These are phyloP conservation scores for Ictalurus furcatus DNA, from an alignment of 2,113 vertebrate genomes.

Conservation along the genomic window DNA sequence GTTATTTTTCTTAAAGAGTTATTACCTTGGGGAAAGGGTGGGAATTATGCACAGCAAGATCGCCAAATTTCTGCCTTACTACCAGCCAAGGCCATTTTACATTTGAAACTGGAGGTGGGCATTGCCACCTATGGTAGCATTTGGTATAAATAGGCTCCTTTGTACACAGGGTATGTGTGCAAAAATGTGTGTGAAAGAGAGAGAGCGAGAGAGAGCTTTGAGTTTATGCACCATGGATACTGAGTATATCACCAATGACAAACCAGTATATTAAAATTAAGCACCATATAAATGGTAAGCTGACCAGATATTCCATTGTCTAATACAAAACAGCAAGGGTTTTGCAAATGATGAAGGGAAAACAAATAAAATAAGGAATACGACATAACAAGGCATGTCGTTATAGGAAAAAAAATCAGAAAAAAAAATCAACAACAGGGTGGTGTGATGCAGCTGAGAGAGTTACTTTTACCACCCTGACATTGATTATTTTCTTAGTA, in stretches of 20 bases:
- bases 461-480: background rate
- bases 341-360: background rate
- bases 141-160: slow-evolving; percentile 7
- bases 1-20: slow-evolving; percentile 8
- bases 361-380: background rate
- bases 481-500: background rate
- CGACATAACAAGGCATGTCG: background rate
- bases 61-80: slow-evolving; percentile 12
- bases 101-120: slow-evolving; percentile 1
- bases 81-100: slow-evolving; percentile 14
- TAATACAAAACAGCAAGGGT: background rate
- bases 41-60: background rate
- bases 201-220: background rate
- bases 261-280: background rate
- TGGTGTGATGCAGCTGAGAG: background rate
- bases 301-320: background rate
- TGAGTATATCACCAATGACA: background rate
- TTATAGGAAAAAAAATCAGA: background rate
- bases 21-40: slow-evolving; percentile 6
- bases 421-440: background rate
- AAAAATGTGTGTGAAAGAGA: background rate
- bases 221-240: background rate
- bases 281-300: no score
- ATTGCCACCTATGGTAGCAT: slow-evolving; percentile 9
- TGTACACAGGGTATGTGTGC: background rate